Conservation (phyloP, 2,113 vertebrate genomes). For the Pomatostomus ruficeps region DNA sequence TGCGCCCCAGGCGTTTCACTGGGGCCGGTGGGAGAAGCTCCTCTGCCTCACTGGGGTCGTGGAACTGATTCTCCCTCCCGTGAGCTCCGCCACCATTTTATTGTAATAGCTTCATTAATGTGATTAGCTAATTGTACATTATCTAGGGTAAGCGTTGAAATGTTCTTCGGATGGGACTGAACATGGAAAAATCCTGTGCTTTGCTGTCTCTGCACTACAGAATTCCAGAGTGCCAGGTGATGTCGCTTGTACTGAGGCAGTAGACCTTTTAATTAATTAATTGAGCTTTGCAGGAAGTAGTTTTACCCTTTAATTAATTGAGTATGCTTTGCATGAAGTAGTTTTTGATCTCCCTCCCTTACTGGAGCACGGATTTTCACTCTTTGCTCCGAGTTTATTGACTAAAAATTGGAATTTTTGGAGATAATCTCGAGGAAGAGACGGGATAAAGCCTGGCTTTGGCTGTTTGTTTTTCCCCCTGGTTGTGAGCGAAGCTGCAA, state of each 20-base stretch:
- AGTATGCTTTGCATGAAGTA: neutral
- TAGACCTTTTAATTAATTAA: neutral
- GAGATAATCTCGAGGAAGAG: neutral
- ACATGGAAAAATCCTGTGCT: neutral
- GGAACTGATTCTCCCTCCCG: neutral
- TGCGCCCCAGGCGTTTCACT: no score
- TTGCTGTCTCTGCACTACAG: neutral
- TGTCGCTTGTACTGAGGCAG: neutral
- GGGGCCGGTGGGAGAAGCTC: neutral
- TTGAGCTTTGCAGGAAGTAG: neutral
- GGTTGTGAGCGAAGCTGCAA: neutral
- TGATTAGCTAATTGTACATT: neutral
- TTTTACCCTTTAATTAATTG: neutral
- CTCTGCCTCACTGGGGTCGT: rapidly evolving
- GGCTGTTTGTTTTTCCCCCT: neutral
- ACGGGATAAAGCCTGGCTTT: neutral
- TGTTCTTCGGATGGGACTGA: neutral
- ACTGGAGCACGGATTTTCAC: neutral
- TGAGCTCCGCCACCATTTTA: neutral
- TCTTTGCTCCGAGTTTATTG: neutral
- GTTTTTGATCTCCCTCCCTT: neutral
- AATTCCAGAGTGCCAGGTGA: neutral
- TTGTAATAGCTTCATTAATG: neutral
- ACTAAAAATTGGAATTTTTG: neutral
- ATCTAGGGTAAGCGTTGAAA: neutral